A percentile compares a stretch with the other conserved stretches of the same genome.
Evolutionary conservation across 2,888 invertebrate species (phyloP).

Genomic region (Rambutsinella grinnellia): DNA sequence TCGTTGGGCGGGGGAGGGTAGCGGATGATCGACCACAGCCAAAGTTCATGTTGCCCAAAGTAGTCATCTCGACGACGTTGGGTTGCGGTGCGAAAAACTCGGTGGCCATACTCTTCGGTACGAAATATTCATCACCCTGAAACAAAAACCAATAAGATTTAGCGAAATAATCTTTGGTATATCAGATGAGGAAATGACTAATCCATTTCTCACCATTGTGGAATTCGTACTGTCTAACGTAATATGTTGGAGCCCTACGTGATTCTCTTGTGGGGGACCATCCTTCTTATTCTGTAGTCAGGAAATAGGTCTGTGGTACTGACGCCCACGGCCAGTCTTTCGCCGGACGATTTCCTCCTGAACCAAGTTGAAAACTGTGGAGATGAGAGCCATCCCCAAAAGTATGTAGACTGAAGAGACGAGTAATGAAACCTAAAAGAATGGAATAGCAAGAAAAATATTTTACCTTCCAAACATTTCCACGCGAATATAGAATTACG

Average conservation of each 20-base stretch:
- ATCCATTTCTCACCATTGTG: conserved; percentile 61
- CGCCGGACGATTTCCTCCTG: conserved; percentile 79
- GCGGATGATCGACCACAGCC: conserved; percentile 62
- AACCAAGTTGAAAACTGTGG: conserved; percentile 88
- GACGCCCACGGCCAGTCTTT: conserved; percentile 63
- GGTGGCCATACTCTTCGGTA: conserved; percentile 66
- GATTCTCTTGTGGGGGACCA: conserved; percentile 59
- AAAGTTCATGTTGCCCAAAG: conserved; percentile 61
- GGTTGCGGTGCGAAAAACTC: conserved; percentile 65
- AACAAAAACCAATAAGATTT: conserved; percentile 11
- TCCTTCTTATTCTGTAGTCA: conserved; percentile 63
- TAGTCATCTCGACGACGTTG: conserved; percentile 64
- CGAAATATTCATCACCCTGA: conserved; percentile 66
- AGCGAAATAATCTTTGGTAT: conserved; percentile 9
- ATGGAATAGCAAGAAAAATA: background rate
- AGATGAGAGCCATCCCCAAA: conserved; percentile 86
- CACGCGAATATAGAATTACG: background rate
- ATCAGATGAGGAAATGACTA: background rate
- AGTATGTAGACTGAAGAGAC: conserved; percentile 86
- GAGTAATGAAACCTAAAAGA: conserved; percentile 75
- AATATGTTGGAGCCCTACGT: conserved; percentile 65
- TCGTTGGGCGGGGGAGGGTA: conserved; percentile 63
- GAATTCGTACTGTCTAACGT: conserved; percentile 65
- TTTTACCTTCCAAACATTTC: background rate
- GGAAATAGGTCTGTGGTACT: conserved; percentile 66